phyloP scores from a whole-genome alignment of 1,140 invertebrate species.

The Macrobrachium nipponense region DNA sequence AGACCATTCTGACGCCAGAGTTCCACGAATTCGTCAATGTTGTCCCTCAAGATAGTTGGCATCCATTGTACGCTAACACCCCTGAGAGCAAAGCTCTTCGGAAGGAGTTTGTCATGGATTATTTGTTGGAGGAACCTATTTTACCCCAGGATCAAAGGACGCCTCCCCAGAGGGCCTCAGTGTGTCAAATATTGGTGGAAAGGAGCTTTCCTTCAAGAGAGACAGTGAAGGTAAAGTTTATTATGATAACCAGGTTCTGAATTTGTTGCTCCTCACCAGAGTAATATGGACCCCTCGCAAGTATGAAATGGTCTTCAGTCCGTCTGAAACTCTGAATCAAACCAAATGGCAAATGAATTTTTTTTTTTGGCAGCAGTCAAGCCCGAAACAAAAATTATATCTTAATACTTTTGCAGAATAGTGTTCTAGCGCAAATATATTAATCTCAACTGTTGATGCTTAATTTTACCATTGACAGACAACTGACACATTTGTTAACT shows the following conservation, averaged over 20 bases:
- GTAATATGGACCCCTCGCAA: background rate
- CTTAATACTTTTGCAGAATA: no score
- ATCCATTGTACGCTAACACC: conserved; percentile 18
- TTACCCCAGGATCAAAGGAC: background rate
- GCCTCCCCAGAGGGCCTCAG: background rate
- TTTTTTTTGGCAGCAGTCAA: no score
- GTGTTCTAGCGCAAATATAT: background rate
- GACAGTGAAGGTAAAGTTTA: background rate
- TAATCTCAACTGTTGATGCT: background rate
- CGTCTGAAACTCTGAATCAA: no score
- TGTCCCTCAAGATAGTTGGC: conserved; percentile 11
- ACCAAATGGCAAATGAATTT: no score
- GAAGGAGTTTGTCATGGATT: conserved; percentile 26
- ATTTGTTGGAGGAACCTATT: conserved; percentile 1
- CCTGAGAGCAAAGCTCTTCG: conserved; percentile 21
- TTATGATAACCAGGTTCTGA: background rate
- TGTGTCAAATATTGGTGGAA: conserved; percentile 7
- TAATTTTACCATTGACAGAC: no score
- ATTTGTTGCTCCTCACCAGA: no score
- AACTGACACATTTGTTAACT: no score
- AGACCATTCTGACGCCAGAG: conserved; percentile 5
- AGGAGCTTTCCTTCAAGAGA: conserved; percentile 1
- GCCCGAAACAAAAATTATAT: no score
- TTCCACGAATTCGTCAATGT: conserved; percentile 11
- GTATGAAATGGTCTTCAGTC: background rate